Base-by-base conservation (phyloP, 2,888 invertebrate species). In the Yponomeuta sedellus region DNA sequence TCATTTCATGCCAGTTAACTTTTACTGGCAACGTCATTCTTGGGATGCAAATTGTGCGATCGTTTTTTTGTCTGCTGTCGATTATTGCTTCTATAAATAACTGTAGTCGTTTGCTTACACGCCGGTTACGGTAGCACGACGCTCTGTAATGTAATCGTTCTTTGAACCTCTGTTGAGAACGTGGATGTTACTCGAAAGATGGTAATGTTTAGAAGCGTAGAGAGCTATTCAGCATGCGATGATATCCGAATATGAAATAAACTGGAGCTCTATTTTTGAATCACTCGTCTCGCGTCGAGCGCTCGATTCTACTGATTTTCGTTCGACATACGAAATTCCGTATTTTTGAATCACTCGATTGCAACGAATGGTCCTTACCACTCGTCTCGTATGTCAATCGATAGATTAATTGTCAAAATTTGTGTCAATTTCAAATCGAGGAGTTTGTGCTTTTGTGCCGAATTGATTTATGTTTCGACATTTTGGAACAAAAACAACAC, bases 1-100 rank as follows among this genome's bases (percentile, higher is more conserved):
- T 61, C 34, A 61, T 61, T 61, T 61, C 61, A 61, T 34, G 61
- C 61, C 25, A 11, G 61, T 61, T 59, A 22, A 59, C 22, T 20
- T 59, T 28, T 61, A 61, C 28, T 61, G 28, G 34, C 25, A n/a
- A 61, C 34, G 22, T 61, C 61, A 52, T 58, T 10, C 20, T 58
- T 19, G 20, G 6, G 11, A 28, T 61, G 61, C 61, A 61, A 61
- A 61, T 61, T 34, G 61, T 34, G 19, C 10, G 44, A 52, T 52
- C 16, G 61, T 61, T 34, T 61, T n/a, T 61, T 61, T 34, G 22
- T 59, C 12, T 20, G 12, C 20, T 59, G 16, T 52, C 8, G 44
- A 16, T 52, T 52, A 52, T 52, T 16, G 44, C 16, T 52, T 52
- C 44, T 52, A 52, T 52, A 52, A 52, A 52, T 52, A 52, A 52